phyloP scores from a whole-genome alignment of 2,888 invertebrate genomes.

The Dyspetes luteomarginatus region DNA sequence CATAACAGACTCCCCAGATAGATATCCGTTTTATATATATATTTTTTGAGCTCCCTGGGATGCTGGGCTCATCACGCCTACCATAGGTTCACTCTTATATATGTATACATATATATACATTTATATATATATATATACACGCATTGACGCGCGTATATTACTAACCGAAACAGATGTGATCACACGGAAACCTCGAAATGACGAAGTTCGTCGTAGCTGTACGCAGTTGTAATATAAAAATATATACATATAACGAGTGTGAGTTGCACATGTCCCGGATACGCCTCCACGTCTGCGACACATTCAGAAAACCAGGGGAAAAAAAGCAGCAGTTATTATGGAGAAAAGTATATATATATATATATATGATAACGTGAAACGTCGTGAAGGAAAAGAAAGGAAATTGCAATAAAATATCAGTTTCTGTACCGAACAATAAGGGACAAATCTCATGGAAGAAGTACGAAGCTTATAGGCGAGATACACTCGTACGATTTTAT shows the following conservation, averaged over 20 bases:
- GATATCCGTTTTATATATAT: slow-evolving; percentile 25
- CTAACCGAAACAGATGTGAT: slow-evolving; percentile 60
- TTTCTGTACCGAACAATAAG: slow-evolving; percentile 1
- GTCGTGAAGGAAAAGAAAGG: slow-evolving; percentile 12
- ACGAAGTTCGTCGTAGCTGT: slow-evolving; percentile 35
- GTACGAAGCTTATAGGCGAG: neutral
- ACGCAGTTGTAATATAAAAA: slow-evolving; percentile 2
- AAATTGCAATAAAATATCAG: slow-evolving; percentile 24
- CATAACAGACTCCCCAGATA: neutral
- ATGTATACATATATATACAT: slow-evolving; percentile 7
- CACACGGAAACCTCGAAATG: slow-evolving; percentile 59
- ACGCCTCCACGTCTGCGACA: slow-evolving; percentile 57
- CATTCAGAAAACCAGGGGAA: slow-evolving; percentile 4
- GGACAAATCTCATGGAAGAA: neutral
- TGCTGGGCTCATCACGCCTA: slow-evolving; percentile 20
- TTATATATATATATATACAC: slow-evolving; percentile 4
- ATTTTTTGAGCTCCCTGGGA: slow-evolving; percentile 18
- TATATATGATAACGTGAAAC: neutral
- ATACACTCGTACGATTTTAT: slow-evolving; percentile 22
- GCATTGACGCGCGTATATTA: slow-evolving; percentile 65
- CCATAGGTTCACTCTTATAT: neutral
- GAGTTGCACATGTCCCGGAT: slow-evolving; percentile 74
- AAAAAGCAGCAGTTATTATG: slow-evolving; percentile 3
- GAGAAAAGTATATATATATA: neutral
- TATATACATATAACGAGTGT: neutral